Percentiles rank a stretch among this genome's conserved stretches.
These are phyloP conservation scores for Sphaerophoria taeniata DNA, from an alignment of 2,888 invertebrate genomes.

Conservation along the genomic window DNA sequence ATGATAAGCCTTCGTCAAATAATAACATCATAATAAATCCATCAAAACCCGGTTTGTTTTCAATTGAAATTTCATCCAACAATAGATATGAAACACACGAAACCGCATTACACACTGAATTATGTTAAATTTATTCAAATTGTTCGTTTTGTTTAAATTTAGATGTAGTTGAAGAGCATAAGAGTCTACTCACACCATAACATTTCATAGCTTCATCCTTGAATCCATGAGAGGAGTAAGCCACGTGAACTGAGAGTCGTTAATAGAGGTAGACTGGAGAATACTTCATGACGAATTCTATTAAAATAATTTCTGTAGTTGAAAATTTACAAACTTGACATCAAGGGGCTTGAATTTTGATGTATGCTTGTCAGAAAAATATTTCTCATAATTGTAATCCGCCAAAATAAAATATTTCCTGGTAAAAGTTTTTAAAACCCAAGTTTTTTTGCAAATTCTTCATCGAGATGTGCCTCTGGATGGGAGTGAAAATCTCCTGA, in stretches of 20 bases:
- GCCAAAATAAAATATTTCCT: constrained; percentile 7
- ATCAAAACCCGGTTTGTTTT: not conserved
- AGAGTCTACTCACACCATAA: not conserved
- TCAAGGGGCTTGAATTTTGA: constrained; percentile 13
- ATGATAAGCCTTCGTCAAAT: not conserved
- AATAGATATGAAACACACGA: not conserved
- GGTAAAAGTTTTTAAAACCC: constrained; percentile 10
- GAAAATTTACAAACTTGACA: not conserved
- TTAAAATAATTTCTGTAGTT: constrained; percentile 30
- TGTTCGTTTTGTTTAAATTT: not conserved
- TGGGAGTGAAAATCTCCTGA: constrained; percentile 2
- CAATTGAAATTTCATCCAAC: not conserved
- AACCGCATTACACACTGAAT: constrained; percentile 20
- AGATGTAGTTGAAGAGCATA: no score
- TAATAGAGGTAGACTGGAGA: not conserved
- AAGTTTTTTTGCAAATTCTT: not conserved
- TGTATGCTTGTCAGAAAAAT: constrained; percentile 23
- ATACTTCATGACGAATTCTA: constrained; percentile 16
- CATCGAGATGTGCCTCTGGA: not conserved
- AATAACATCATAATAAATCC: not conserved
- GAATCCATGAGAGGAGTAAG: not conserved
- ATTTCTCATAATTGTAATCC: not conserved
- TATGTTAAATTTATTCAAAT: constrained; percentile 27
- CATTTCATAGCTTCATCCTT: not conserved
- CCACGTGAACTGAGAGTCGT: not conserved